Base-by-base conservation (phyloP, 2,888 invertebrate genomes). In the Smittia sp. region DNA sequence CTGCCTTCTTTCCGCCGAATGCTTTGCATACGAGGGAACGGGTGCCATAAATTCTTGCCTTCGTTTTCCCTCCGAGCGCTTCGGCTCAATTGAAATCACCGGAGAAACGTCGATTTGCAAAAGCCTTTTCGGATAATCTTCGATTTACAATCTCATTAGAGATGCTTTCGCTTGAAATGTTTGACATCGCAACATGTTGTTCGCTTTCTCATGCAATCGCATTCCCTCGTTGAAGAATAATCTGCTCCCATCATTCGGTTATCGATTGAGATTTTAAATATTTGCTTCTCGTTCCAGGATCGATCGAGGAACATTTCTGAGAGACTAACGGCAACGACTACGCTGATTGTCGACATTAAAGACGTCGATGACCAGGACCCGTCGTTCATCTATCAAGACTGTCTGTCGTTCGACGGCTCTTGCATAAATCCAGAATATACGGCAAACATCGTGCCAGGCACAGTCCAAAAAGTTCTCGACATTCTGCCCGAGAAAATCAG, bases 301-400 rank as follows among this genome's bases (percentile, higher is more conserved):
- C 91, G 93, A 77, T 92, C 94, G 1, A 87, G 90, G 76, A 93
- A 93, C 79, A 86, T 87, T 27, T 86, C 88, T 15, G 89, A 90
- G 78, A 86, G 94, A 68, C 85, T 92, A 74, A 91, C 94, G 0
- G 89, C 93, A n/a, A 94, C 94, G 24, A 91, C 94, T 0, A 94
- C 92, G 0, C 82, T 96, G 75, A 92, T 91, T 0, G 90, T 96
- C 1, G 90, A 91, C 78, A 88, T 96, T 13, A 86, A 89, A 77
- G 96, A 96, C 78, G 94, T 93, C 67, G 95, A 96, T 79, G 96
- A 96, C 79, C 91, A 93, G 79, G 94, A 93, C 79, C 95, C 95
- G 0, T 92, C 93, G 0, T 96, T 95, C 79, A 91, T 93, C 75
- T 94, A 94, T 83, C 89, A 92, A 38, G 93, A 92, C 15, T 95